Evolutionary conservation across 2,888 invertebrate species (phyloP).

Genomic region (Xestia ashworthii): DNA sequence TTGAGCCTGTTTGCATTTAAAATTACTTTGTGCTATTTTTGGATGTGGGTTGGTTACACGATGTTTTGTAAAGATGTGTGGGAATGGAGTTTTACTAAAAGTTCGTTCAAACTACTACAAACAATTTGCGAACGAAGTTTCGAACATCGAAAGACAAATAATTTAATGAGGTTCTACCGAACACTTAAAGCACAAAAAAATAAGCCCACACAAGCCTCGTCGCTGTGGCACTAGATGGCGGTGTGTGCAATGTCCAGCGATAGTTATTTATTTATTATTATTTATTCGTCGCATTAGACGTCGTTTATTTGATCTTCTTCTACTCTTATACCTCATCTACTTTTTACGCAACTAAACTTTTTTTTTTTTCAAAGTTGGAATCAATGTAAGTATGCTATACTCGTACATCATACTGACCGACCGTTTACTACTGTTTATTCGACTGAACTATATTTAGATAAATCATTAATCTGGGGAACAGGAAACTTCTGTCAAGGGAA

Average conservation of each 20-base stretch:
- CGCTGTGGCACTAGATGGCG: too few relatives aligned
- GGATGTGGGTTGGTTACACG: too few relatives aligned
- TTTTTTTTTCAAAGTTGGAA: background rate
- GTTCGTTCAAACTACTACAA: background rate
- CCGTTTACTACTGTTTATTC: background rate
- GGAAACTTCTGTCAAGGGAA: conserved; percentile 31
- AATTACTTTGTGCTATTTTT: conserved; percentile 2
- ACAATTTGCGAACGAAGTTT: background rate
- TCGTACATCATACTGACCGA: background rate
- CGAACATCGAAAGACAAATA: background rate
- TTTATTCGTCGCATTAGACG: too few relatives aligned
- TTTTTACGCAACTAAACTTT: too few relatives aligned
- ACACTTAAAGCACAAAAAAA: too few relatives aligned
- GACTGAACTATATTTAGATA: conserved; percentile 3
- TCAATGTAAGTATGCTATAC: too few relatives aligned
- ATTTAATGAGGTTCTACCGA: too few relatives aligned
- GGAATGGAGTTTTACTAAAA: background rate
- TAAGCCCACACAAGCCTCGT: too few relatives aligned
- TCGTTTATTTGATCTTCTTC: too few relatives aligned
- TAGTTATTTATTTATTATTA: too few relatives aligned
- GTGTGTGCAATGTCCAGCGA: too few relatives aligned
- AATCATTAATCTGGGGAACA: conserved; percentile 17
- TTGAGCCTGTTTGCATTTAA: conserved; percentile 1
- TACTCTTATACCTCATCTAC: too few relatives aligned
- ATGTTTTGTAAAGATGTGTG: background rate